Percentiles rank a stretch among this genome's conserved stretches.
Conservation (phyloP, 2,888 invertebrate genomes). For the Apamea monoglypha region DNA sequence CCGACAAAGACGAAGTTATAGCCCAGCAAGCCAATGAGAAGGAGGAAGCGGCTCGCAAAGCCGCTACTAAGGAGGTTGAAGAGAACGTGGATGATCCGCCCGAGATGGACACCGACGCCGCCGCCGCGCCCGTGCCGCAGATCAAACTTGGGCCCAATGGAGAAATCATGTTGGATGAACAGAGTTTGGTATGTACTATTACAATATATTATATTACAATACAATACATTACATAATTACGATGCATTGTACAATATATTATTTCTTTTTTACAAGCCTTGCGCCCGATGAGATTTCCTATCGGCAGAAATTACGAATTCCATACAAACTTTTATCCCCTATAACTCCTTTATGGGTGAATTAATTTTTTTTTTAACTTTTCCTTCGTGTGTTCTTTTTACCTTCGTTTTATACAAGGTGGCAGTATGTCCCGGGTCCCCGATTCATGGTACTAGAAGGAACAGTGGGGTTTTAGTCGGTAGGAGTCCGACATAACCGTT, state of each 20-base stretch:
- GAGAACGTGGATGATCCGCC: constrained; percentile 63
- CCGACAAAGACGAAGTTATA: constrained; percentile 82
- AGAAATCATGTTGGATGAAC: constrained; percentile 95
- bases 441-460: no score
- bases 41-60: constrained; percentile 70
- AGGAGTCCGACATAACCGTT: no score
- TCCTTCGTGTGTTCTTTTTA: no score
- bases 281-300: background rate
- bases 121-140: constrained; percentile 94
- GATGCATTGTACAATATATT: background rate
- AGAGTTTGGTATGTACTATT: constrained; percentile 91
- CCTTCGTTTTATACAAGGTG: no score
- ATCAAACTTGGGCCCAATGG: constrained; percentile 96
- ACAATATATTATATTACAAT: background rate
- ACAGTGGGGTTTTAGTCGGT: no score
- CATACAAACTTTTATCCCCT: background rate
- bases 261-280: background rate
- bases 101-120: constrained; percentile 73
- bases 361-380: no score
- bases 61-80: constrained; percentile 32
- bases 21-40: constrained; percentile 81
- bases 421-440: no score
- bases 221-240: no score
- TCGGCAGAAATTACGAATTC: background rate
- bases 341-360: no score